These are phyloP conservation scores for Galendromus occidentalis DNA, from an alignment of 1,140 invertebrate species.

Conservation along the genomic window DNA sequence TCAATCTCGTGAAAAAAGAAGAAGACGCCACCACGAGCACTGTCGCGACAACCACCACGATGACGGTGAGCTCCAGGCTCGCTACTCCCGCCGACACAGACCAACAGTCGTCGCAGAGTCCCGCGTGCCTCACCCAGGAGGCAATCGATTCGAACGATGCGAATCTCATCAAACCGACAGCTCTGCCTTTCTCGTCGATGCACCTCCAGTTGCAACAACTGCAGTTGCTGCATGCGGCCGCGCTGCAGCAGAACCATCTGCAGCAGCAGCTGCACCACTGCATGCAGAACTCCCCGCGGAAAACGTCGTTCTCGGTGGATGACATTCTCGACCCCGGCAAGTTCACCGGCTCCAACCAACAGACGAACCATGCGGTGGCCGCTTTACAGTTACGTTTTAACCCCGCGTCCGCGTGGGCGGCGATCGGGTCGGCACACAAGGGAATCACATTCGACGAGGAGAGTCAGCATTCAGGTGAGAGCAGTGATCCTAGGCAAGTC, in stretches of 20 bases:
- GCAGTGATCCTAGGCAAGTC: too few relatives aligned
- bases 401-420: background rate
- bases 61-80: too few relatives aligned
- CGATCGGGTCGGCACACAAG: background rate
- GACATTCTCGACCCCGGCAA: constrained; percentile 76
- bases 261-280: background rate
- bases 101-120: too few relatives aligned
- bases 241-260: constrained; percentile 3
- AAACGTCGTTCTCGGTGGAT: constrained; percentile 52
- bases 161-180: too few relatives aligned
- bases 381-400: background rate
- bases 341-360: constrained; percentile 45
- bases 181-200: background rate
- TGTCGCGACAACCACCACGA: too few relatives aligned
- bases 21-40: too few relatives aligned
- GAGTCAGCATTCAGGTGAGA: constrained; percentile 9
- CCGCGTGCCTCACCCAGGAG: too few relatives aligned
- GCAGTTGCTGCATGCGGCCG: constrained; percentile 5
- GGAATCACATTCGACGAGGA: background rate
- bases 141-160: too few relatives aligned
- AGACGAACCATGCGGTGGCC: background rate
- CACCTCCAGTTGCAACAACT: constrained; percentile 1
- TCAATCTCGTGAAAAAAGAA: too few relatives aligned
- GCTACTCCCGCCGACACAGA: too few relatives aligned
- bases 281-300: background rate